Evolutionary conservation across 2,113 vertebrate genomes (phyloP).

Genomic region (Rynchops niger): DNA sequence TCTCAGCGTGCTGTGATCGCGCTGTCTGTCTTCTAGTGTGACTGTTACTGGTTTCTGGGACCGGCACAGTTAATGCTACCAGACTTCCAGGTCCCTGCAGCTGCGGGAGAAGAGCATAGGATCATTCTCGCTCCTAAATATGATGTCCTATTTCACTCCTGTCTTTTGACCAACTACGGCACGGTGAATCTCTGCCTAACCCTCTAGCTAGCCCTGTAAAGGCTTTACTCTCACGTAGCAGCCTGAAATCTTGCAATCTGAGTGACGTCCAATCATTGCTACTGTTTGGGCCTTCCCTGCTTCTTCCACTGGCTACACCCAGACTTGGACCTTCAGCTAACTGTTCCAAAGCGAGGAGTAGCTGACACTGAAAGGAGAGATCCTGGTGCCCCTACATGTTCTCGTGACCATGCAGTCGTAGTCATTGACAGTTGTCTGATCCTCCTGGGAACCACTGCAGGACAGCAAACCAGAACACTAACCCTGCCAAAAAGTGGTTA

Average conservation of each 20-base stretch:
- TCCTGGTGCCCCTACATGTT: neutral
- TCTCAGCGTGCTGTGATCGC: neutral
- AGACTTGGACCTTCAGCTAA: neutral
- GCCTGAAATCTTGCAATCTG: neutral
- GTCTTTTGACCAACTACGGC: neutral
- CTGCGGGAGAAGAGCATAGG: neutral
- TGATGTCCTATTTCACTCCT: neutral
- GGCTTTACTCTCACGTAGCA: neutral
- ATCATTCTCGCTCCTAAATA: neutral
- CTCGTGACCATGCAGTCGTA: rapidly evolving
- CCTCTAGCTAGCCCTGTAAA: neutral
- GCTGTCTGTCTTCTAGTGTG: neutral
- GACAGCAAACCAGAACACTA: neutral
- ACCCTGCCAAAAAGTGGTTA: neutral
- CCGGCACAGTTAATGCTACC: neutral
- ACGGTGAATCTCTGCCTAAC: neutral
- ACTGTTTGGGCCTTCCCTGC: neutral
- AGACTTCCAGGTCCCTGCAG: neutral
- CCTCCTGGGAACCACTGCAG: neutral
- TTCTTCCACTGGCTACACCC: neutral
- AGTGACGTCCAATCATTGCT: neutral
- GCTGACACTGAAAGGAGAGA: neutral
- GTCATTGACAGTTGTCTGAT: neutral
- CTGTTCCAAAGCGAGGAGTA: neutral
- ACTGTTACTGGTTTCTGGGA: neutral